Conservation (phyloP, 2,113 vertebrate genomes). For the Cariama cristata region DNA sequence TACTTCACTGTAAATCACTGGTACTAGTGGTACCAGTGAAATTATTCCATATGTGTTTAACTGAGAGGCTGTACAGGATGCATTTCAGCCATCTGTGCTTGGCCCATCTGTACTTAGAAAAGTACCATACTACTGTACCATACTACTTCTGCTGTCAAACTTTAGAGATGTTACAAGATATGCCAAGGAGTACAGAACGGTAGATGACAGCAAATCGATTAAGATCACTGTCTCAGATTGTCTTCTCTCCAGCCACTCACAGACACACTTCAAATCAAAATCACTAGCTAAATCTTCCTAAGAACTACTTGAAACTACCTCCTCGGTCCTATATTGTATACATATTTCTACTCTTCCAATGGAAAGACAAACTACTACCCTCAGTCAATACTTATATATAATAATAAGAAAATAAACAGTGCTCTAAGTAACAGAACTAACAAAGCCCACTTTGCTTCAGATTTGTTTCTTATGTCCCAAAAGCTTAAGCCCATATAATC, state of each 20-base stretch:
- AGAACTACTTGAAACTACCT: not conserved
- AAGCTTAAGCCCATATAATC: not conserved
- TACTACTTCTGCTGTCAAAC: not conserved
- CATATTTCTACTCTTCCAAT: not conserved
- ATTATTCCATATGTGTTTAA: slow-evolving; percentile 19
- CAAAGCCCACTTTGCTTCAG: not conserved
- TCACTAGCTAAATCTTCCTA: not conserved
- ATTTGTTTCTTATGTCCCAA: not conserved
- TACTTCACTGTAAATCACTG: not conserved
- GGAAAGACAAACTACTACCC: not conserved
- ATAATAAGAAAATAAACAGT: not conserved
- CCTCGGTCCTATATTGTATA: too few relatives aligned
- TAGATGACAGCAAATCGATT: not conserved
- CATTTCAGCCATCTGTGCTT: slow-evolving; percentile 22
- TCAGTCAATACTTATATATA: not conserved
- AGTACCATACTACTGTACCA: not conserved
- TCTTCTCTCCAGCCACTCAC: not conserved
- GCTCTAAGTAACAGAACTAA: not conserved
- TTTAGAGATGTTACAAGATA: not conserved
- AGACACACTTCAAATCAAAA: not conserved
- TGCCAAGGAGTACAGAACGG: not conserved
- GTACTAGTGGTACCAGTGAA: not conserved
- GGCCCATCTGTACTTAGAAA: not conserved
- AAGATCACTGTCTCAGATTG: not conserved
- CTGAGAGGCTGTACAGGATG: not conserved